These are phyloP conservation scores for Heliothis peltigera DNA, from an alignment of 2,888 invertebrate genomes.

Conservation along the genomic window DNA sequence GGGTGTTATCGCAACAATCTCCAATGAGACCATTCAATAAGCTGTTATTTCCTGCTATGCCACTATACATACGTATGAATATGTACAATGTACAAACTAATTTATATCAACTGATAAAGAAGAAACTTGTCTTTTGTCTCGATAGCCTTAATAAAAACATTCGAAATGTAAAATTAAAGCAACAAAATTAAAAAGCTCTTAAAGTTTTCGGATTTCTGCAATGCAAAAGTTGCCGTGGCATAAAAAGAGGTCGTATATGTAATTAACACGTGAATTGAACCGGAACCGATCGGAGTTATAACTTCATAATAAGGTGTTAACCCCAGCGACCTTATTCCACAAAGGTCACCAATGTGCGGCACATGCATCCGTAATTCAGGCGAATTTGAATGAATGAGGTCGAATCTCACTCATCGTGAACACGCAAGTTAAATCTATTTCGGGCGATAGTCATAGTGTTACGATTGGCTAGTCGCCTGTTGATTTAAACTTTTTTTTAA, in stretches of 20 bases:
- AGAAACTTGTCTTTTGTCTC: constrained; percentile 4
- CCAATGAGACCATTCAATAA: constrained; percentile 20
- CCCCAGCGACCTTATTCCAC: constrained; percentile 33
- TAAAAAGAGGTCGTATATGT: constrained; percentile 48
- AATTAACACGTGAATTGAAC: constrained; percentile 41
- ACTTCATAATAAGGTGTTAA: constrained; percentile 33
- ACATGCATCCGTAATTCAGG: constrained; percentile 60
- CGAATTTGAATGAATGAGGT: constrained; percentile 57
- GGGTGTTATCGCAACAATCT: constrained; percentile 20
- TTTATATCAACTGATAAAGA: constrained; percentile 23
- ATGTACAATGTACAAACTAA: constrained; percentile 7
- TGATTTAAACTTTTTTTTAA: constrained; percentile 9
- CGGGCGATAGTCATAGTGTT: constrained; percentile 27
- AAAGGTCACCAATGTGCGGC: constrained; percentile 28
- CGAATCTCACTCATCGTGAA: constrained; percentile 43
- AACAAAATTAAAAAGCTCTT: constrained; percentile 24
- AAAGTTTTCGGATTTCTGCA: constrained; percentile 34
- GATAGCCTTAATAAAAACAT: constrained; percentile 18
- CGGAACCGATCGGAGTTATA: constrained; percentile 32
- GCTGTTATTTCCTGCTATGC: constrained; percentile 21
- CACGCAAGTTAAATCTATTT: constrained; percentile 47
- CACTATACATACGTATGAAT: neutral
- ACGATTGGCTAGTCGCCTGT: constrained; percentile 17
- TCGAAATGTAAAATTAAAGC: constrained; percentile 10
- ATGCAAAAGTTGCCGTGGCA: constrained; percentile 42